These are phyloP conservation scores for Meleagris gallopavo DNA, from an alignment of 2,113 vertebrate species.

Conservation along the genomic window DNA sequence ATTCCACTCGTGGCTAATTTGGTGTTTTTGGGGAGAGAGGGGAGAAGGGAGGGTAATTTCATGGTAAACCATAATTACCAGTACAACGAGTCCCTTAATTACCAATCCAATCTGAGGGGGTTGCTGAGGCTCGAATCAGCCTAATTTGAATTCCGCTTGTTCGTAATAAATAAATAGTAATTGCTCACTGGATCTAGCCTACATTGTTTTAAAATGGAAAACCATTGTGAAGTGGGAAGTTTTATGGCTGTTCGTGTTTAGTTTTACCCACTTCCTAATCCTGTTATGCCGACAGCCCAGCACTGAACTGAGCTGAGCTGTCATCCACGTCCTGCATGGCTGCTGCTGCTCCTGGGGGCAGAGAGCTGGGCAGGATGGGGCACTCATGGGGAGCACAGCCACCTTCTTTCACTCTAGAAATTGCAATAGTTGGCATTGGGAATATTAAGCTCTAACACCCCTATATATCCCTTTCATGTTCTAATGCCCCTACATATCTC, in stretches of 20 bases:
- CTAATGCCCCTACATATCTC: too few species aligned
- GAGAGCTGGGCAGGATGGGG: background rate
- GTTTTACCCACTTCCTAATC: constrained; percentile 16
- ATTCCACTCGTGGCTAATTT: constrained; percentile 75
- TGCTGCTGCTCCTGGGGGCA: background rate
- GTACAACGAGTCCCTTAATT: constrained; percentile 77
- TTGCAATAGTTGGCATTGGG: background rate
- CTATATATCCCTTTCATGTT: too few species aligned
- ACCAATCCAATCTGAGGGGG: constrained; percentile 73
- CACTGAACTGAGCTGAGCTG: background rate
- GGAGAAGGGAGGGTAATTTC: constrained; percentile 71
- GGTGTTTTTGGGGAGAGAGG: background rate
- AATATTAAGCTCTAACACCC: background rate
- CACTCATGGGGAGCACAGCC: background rate
- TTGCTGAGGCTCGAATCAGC: constrained; percentile 71
- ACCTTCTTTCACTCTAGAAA: background rate
- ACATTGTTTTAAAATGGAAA: constrained; percentile 64
- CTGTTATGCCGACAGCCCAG: background rate
- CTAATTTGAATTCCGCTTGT: constrained; percentile 75
- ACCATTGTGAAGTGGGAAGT: constrained; percentile 45
- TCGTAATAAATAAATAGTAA: constrained; percentile 71
- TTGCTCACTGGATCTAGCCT: constrained; percentile 61
- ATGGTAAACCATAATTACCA: constrained; percentile 84
- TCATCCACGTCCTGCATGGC: background rate
- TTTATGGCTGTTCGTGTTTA: constrained; percentile 47